Evolutionary conservation across 2,113 vertebrate species (phyloP).

Genomic region (Octodon degus): DNA sequence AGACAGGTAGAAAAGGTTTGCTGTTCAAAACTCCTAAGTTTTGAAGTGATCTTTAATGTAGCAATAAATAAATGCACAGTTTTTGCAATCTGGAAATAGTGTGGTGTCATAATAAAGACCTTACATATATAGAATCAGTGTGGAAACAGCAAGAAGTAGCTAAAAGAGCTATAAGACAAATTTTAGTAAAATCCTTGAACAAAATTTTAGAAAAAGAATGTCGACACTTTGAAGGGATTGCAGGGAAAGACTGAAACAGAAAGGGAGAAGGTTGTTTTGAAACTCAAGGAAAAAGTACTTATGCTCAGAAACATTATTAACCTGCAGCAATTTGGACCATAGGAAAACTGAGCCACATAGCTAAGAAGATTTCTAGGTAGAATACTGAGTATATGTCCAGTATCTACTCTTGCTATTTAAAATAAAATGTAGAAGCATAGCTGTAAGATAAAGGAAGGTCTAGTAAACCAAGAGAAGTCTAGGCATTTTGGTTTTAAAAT

Average conservation of each 20-base stretch:
- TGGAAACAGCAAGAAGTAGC: neutral
- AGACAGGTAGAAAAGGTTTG: neutral
- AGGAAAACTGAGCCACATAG: neutral
- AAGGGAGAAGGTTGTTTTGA: neutral
- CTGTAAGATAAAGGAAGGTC: neutral
- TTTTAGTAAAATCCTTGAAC: neutral
- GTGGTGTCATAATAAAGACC: neutral
- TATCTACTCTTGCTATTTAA: neutral
- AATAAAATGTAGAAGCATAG: neutral
- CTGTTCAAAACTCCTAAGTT: neutral
- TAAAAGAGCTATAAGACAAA: neutral
- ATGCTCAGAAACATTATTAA: neutral
- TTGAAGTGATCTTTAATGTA: neutral
- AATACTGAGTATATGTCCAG: neutral
- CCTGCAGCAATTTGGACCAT: neutral
- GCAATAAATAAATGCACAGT: neutral
- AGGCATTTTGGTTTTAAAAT: neutral
- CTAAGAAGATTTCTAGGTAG: neutral
- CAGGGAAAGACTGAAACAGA: neutral
- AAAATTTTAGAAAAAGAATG: neutral
- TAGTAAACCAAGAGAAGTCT: neutral
- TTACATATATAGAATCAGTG: neutral
- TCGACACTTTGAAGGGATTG: neutral
- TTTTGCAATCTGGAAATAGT: neutral
- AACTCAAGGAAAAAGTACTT: neutral